These are phyloP conservation scores for Drosophila arawakana DNA, from an alignment of 1,140 invertebrate species.

Conservation along the genomic window DNA sequence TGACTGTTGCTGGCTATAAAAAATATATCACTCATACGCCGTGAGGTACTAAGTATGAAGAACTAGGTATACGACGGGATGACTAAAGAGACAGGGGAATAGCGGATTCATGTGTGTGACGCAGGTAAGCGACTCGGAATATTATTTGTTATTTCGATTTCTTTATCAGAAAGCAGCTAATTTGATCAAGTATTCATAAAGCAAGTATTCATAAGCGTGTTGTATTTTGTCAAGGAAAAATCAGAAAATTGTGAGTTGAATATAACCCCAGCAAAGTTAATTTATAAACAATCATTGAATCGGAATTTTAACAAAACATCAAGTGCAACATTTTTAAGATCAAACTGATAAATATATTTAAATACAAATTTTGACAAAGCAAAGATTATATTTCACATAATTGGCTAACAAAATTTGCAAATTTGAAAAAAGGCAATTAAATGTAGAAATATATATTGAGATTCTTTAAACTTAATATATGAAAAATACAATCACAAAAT, in stretches of 20 bases:
- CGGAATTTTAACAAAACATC: conserved; percentile 17
- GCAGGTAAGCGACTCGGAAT: conserved; percentile 22
- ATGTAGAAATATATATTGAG: no score
- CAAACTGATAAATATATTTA: not conserved
- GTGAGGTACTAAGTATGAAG: conserved; percentile 62
- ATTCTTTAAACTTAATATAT: no score
- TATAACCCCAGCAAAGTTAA: not conserved
- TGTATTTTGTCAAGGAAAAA: not conserved
- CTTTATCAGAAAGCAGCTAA: conserved; percentile 39
- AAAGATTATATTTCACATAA: not conserved
- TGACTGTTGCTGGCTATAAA: conserved; percentile 76
- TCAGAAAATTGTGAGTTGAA: not conserved
- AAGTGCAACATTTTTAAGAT: not conserved
- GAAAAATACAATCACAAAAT: no score
- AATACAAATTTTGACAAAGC: not conserved
- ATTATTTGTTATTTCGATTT: conserved; percentile 49
- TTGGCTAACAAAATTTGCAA: not conserved
- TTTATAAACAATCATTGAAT: conserved; percentile 38
- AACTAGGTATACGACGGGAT: conserved; percentile 28
- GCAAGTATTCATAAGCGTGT: not conserved
- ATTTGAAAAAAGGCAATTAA: not conserved
- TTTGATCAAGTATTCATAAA: conserved; percentile 48
- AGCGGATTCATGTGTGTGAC: conserved; percentile 20
- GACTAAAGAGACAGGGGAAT: not conserved
- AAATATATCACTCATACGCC: conserved; percentile 74